Base-by-base conservation (phyloP, 2,113 vertebrate species). In the Piaya cayana region DNA sequence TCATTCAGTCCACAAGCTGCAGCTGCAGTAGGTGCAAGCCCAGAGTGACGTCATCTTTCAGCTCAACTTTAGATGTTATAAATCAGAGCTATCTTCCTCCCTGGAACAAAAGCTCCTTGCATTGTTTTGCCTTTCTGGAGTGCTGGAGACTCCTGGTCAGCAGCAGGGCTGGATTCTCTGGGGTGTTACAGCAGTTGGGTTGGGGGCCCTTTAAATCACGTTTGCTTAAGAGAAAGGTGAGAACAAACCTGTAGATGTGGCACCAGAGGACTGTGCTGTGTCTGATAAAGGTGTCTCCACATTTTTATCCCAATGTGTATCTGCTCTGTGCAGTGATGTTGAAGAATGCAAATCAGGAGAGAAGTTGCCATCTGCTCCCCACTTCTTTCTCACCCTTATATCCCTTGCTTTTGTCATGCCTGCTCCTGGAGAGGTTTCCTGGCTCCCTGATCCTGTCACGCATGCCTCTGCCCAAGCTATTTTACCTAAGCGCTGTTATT, bases 41-140 rank as follows among this genome's bases (percentile, higher is more conserved):
- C 29, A 62, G 70, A 37, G 14, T 30, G 32, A 87, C 74, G 27
- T 29, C 20, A 27, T 36, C 67, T 80, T 88, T 68, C 77, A 82
- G 17, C 63, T 67, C 43, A 20, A 64, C 55, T 76, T 81, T 25
- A 72, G 80, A 69, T 36, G n/a, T 34, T 58, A 9, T 92, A 32
- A 74, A 22, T 74, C 12, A 30, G 62, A 29, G 20, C 37, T 60
- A 1, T 45, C 15, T 53, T 72, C 39, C 49, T 82, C 22, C 53
- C 50, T 74, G 59, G 25, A 90, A 45, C 30, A 43, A 75, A 56
- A 91, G 16, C 62, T 70, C 11, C 9, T 63, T 75, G 55, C 53
- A 1, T 4, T 43, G 11, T 11, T 12, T 32, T 0, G 0, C n/a
- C 32, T 27, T 32, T 27, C 32, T 22, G 67, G 69, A 8, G 11